Conservation (phyloP, 2,113 vertebrate genomes). For the Dryoscopus gambensis region DNA sequence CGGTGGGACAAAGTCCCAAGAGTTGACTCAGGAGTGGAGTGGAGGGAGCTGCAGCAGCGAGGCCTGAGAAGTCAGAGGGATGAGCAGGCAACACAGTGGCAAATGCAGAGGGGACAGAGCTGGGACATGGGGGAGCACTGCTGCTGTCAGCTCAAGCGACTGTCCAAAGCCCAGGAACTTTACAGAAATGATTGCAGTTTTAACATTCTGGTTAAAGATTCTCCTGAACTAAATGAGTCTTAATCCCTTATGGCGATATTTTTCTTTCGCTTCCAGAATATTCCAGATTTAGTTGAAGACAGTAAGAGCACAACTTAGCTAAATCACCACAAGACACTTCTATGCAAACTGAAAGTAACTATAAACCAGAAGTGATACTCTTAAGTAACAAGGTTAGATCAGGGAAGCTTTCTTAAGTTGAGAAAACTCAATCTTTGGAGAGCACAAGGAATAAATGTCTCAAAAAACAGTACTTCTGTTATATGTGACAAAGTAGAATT, state of each 20-base stretch:
- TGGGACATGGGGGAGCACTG: background rate
- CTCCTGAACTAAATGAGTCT: background rate
- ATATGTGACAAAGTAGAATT: background rate
- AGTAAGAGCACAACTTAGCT: background rate
- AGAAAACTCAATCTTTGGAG: background rate
- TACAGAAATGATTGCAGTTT: background rate
- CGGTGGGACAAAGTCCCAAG: accelerated
- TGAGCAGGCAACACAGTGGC: background rate
- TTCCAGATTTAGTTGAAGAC: background rate
- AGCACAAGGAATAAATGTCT: background rate
- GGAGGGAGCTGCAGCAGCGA: background rate
- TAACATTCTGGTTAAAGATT: background rate
- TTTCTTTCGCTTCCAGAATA: background rate
- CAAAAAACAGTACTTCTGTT: background rate
- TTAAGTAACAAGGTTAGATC: background rate
- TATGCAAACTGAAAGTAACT: background rate
- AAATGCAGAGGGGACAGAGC: background rate
- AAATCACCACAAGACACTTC: background rate
- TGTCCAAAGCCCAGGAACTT: background rate
- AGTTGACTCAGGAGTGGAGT: background rate
- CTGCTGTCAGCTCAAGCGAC: background rate
- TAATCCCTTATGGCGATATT: background rate
- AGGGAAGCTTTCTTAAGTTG: background rate
- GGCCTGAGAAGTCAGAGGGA: background rate
- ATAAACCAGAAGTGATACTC: background rate